Base-by-base conservation (phyloP, 2,797 vertebrate species). In the Cyclopterus lumpus region DNA sequence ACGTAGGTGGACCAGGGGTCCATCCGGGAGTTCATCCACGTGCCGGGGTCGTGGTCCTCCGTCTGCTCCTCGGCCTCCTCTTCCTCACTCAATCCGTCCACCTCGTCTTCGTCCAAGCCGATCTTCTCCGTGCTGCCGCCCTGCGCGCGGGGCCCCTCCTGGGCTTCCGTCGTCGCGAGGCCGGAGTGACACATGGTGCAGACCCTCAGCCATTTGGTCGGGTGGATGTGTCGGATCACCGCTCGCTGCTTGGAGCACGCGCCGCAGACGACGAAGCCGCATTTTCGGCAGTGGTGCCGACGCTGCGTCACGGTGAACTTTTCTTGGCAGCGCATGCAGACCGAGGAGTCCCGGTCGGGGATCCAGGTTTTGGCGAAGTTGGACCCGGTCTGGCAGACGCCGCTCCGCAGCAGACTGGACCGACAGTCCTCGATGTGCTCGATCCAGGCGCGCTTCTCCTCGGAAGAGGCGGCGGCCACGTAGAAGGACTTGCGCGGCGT, bases 401-500 rank as follows among this genome's bases (percentile, higher is more conserved):
- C 89, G 55, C 81, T 89, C 5, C 54, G 86, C 82, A 96, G 82
- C 69, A 93, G 90, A 54, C 91, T 90, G 74, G 88, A 65, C 55
- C 89, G 93, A 57, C 95, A 96, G 48, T 96, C 94, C 77, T 95
- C 91, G 1, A 99, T 95, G 88, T 96, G 97, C 46, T 93, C 92
- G 46, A 99, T 95, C 97, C 97, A 99, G 57, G 96, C 96, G 51
- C 68, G 93, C 83, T 97, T 95, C 91, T 98, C 97, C 0, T 95
- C 91, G 0, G 68, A 48, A 0, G 97, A 97, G 7, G 93, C 93
- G 0, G 97, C 97, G 0, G 94, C 93, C 65, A 99, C 95, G 15
- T 94, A 95, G 46, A 99, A 99, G 71, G 97, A 98, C 82, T 99
- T 99, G 73, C 95, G 94, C 3, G 97, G 95, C 0, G 96, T 97